These are phyloP conservation scores for Brachyhypopomus gauderio DNA, from an alignment of 2,113 vertebrate species.

Conservation along the genomic window DNA sequence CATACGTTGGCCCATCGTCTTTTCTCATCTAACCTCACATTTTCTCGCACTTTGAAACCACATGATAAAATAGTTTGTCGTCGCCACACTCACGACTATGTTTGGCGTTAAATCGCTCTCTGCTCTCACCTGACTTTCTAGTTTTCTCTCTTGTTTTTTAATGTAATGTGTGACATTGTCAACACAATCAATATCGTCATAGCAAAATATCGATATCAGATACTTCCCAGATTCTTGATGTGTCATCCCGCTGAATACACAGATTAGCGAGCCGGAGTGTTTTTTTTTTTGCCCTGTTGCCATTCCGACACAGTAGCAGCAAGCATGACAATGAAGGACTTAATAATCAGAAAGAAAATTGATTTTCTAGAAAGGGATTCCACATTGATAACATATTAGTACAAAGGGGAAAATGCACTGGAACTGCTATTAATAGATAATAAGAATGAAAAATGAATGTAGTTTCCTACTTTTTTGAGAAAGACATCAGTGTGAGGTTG, in stretches of 20 bases:
- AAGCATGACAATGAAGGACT: conserved; percentile 74
- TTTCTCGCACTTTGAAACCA: background rate
- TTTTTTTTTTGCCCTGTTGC: conserved; percentile 7
- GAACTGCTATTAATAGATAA: conserved; percentile 69
- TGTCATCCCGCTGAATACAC: conserved; percentile 44
- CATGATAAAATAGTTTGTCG: conserved; percentile 7
- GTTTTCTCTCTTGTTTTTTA: conserved; percentile 6
- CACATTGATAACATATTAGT: conserved; percentile 83
- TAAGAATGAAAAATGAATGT: conserved; percentile 59
- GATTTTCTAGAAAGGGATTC: conserved; percentile 83
- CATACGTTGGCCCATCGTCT: background rate
- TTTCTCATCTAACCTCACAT: conserved; percentile 10
- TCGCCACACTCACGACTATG: background rate
- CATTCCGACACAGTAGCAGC: conserved; percentile 45
- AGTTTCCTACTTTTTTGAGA: conserved; percentile 58
- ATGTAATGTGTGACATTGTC: conserved; percentile 46
- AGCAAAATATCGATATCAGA: conserved; percentile 55
- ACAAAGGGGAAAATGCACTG: conserved; percentile 75
- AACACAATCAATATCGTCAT: conserved; percentile 48
- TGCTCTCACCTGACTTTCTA: conserved; percentile 14
- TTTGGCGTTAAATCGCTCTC: conserved; percentile 6
- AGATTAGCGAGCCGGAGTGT: conserved; percentile 31
- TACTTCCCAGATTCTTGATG: conserved; percentile 45
- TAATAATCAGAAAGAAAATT: conserved; percentile 83
- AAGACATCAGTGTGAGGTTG: conserved; percentile 43